phyloP scores from a whole-genome alignment of 2,888 invertebrate genomes.

The Acanthoscelides obtectus region DNA sequence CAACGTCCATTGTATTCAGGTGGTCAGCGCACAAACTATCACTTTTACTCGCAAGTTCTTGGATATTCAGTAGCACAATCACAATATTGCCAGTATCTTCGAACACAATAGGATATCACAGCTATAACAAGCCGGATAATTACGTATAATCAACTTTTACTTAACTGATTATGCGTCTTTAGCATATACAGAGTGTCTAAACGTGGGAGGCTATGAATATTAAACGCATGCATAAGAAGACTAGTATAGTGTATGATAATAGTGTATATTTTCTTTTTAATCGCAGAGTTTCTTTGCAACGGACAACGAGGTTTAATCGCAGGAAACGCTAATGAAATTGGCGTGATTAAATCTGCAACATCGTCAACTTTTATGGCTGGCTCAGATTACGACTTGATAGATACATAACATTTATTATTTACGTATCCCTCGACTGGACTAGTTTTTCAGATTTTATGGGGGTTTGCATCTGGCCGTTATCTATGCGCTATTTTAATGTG shows the following conservation, averaged over 20 bases:
- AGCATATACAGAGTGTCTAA: not conserved
- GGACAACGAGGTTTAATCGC: not conserved
- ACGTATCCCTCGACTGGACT: not conserved
- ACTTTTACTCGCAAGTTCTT: too few species aligned
- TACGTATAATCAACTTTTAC: not conserved
- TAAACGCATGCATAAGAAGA: not conserved
- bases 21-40: too few species aligned
- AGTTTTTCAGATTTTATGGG: constrained; percentile 1
- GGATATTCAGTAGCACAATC: not conserved
- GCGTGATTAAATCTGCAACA: not conserved
- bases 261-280: not conserved
- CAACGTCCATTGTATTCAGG: too few species aligned
- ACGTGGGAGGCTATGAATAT: not conserved
- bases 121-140: not conserved
- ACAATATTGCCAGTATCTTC: not conserved
- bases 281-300: not conserved
- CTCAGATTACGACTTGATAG: not conserved
- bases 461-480: not conserved
- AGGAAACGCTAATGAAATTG: not conserved
- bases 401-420: constrained; percentile 1
- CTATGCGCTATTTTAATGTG: not conserved
- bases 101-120: not conserved
- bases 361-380: not conserved
- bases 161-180: not conserved
- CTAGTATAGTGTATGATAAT: not conserved